Base-by-base conservation (phyloP, 1,140 invertebrate species). In the Gryon sp. region DNA sequence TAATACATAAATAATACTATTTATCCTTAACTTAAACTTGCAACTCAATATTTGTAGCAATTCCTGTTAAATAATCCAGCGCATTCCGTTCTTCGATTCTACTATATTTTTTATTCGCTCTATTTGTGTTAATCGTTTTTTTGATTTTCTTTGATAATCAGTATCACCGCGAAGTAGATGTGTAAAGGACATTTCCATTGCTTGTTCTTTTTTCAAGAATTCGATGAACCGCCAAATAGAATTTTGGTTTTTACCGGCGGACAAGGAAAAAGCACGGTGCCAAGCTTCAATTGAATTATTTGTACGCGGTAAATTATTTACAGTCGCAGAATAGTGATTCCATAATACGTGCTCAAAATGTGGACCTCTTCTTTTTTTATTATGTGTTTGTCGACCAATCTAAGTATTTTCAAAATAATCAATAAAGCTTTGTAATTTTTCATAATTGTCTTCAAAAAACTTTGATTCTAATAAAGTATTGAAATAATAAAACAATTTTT, bases 231-330 rank as follows among this genome's bases (percentile, higher is more conserved):
- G 11, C 0, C 50, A 12, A 9, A 53, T 22, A 16, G 34, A 26
- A n/a, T n/a, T n/a, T n/a, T n/a, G n/a, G n/a, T n/a, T n/a, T n/a
- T n/a, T n/a, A n/a, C n/a, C n/a, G n/a, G n/a, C n/a, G n/a, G n/a
- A n/a, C 18, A 26, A n/a, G 2, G 24, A 57, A 43, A 57, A 57
- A 11, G 26, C 38, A 11, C 53, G 53, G 14, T 43, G 38, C 53
- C 53, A 57, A 5, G 53, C 53, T 32, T 57, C 53, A 2, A 57
- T 24, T 0, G 53, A 43, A 28, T 57, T 57, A n/a, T 57, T 57
- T 12, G 53, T 57, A 2, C 53, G 38, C 5, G 38, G 38, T 22
- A 57, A 43, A 43, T 57, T 7, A 43, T 30, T 15, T 2, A 57
- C 2, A 4, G 24, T 43, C 7, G 53, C 11, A 8, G 8, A 12